These are phyloP conservation scores for Ctenopoma multispine DNA, from an alignment of 2,797 vertebrate species.

Conservation along the genomic window DNA sequence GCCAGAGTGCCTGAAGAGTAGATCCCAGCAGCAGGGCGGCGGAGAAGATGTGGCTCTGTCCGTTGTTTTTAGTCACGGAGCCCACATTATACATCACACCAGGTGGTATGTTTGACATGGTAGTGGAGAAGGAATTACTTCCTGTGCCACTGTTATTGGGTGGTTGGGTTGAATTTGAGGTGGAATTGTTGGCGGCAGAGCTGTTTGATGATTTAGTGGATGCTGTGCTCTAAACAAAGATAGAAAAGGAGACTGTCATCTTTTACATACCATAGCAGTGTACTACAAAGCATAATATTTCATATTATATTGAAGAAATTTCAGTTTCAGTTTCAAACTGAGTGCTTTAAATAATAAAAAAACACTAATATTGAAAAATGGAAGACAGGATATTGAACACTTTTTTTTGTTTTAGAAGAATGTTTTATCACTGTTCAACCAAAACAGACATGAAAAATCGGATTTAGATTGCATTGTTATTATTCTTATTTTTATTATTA, in stretches of 20 bases:
- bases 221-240: background rate
- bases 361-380: too few relatives aligned
- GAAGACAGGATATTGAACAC: background rate
- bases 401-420: too few relatives aligned
- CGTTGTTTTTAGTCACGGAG: background rate
- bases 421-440: background rate
- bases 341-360: background rate
- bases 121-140: rapidly evolving
- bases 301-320: background rate
- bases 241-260: background rate
- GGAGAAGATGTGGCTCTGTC: slow-evolving; percentile 14
- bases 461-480: background rate
- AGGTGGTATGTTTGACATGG: background rate
- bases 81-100: background rate
- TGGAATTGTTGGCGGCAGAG: rapidly evolving
- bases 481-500: too few relatives aligned
- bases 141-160: background rate
- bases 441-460: background rate
- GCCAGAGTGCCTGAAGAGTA: slow-evolving; percentile 21
- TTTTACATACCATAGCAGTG: background rate
- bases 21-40: slow-evolving; percentile 29
- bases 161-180: rapidly evolving
- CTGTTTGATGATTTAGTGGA: background rate
- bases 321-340: background rate
- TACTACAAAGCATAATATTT: background rate